Conservation (phyloP, 2,888 invertebrate genomes). For the Monopis laevigella region DNA sequence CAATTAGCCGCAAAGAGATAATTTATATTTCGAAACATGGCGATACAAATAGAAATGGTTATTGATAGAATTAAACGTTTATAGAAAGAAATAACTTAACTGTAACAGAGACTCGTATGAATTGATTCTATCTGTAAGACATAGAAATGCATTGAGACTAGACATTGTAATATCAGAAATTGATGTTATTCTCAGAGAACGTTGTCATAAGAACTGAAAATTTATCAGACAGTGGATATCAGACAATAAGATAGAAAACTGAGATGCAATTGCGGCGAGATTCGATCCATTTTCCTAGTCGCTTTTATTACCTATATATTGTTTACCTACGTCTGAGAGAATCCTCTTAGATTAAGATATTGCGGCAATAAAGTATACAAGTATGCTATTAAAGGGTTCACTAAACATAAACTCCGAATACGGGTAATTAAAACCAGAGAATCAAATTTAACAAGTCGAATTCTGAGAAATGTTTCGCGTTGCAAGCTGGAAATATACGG, state of each 20-base stretch:
- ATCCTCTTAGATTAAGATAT: slow-evolving; percentile 25
- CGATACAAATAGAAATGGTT: not conserved
- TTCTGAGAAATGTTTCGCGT: not conserved
- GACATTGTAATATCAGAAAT: slow-evolving; percentile 7
- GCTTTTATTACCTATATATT: slow-evolving; percentile 33
- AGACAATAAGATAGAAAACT: slow-evolving; percentile 48
- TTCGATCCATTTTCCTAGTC: slow-evolving; percentile 50
- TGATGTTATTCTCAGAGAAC: slow-evolving; percentile 11
- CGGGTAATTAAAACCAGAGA: not conserved
- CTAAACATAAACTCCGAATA: not conserved
- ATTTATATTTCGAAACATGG: not conserved
- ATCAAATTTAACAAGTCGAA: not conserved
- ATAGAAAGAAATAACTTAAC: no score
- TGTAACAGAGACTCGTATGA: no score
- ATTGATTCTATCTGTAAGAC: not conserved
- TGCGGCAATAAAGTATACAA: not conserved
- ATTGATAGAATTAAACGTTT: no score
- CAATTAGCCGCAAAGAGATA: slow-evolving; percentile 49
- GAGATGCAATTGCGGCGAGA: slow-evolving; percentile 38
- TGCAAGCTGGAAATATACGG: slow-evolving; percentile 2
- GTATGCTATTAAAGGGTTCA: not conserved
- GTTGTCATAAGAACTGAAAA: slow-evolving; percentile 29
- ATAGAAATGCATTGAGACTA: slow-evolving; percentile 7
- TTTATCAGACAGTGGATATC: slow-evolving; percentile 43
- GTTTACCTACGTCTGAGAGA: slow-evolving; percentile 56